Percentiles rank a stretch among this genome's conserved stretches.
Conservation (phyloP, 1,140 invertebrate genomes). For the Caerostris extrusa region DNA sequence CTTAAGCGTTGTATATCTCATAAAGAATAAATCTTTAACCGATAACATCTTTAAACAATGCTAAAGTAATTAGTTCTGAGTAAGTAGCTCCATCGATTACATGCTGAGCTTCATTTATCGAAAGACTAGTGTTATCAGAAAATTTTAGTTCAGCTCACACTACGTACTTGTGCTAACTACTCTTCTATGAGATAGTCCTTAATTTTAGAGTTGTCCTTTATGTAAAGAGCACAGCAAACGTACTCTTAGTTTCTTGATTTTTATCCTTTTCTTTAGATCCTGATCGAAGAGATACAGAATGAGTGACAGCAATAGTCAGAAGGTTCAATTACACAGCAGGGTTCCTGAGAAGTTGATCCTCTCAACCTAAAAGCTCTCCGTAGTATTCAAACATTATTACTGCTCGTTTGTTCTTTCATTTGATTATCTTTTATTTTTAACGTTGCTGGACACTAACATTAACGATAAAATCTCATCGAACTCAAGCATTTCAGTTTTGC, state of each 20-base stretch:
- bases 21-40: not conserved
- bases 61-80: conserved; percentile 4
- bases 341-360: not conserved
- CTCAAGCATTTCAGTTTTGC: not conserved
- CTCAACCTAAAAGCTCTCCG: not conserved
- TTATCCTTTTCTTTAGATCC: not conserved
- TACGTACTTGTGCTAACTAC: not conserved
- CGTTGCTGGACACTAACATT: not conserved
- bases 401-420: not conserved
- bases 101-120: not conserved
- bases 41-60: conserved; percentile 6
- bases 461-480: not conserved
- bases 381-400: conserved; percentile 4
- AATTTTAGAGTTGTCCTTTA: not conserved
- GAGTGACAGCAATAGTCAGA: not conserved
- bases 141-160: not conserved
- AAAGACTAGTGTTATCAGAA: conserved; percentile 1
- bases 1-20: not conserved
- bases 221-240: not conserved
- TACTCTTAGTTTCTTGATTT: not conserved
- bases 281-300: not conserved
- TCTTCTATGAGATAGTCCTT: not conserved
- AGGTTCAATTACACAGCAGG: not conserved
- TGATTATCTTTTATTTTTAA: not conserved
- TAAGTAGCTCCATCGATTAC: conserved; percentile 14